phyloP scores from a whole-genome alignment of 2,888 invertebrate genomes.

The Philereme transversata region DNA sequence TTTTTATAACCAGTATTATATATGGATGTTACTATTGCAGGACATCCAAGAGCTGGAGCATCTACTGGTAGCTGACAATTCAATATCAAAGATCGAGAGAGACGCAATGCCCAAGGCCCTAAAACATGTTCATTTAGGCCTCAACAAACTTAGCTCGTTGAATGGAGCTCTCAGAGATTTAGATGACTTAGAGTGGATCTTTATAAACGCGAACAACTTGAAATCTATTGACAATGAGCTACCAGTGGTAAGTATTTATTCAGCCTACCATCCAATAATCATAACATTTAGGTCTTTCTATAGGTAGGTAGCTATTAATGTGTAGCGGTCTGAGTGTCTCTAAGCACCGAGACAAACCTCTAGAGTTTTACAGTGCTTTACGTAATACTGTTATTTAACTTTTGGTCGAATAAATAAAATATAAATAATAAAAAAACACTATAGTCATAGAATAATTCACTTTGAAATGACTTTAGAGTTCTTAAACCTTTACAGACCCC shows the following conservation, averaged over 20 bases:
- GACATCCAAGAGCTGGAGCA: constrained; percentile 85
- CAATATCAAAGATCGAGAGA: constrained; percentile 88
- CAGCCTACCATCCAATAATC: no score
- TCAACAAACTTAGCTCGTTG: constrained; percentile 88
- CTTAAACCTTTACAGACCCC: neutral
- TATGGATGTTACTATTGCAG: constrained; percentile 43
- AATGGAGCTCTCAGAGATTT: constrained; percentile 91
- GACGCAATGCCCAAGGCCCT: constrained; percentile 88
- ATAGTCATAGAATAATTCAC: neutral
- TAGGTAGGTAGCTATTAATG: no score
- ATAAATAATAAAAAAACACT: neutral
- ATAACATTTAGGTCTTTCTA: no score
- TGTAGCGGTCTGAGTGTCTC: no score
- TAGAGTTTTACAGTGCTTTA: no score
- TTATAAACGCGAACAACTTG: constrained; percentile 90
- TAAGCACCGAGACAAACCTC: no score
- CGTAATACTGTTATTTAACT: no score
- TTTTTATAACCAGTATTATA: no score
- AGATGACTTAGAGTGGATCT: constrained; percentile 89
- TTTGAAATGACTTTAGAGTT: neutral
- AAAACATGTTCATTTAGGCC: constrained; percentile 88
- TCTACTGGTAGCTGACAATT: constrained; percentile 90
- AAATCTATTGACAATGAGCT: constrained; percentile 90
- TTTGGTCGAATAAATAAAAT: no score
- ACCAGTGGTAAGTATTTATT: constrained; percentile 82